Percentiles rank a stretch among this genome's conserved stretches.
These are phyloP conservation scores for Drosophila tanythrix DNA, from an alignment of 2,888 invertebrate species.

Conservation along the genomic window DNA sequence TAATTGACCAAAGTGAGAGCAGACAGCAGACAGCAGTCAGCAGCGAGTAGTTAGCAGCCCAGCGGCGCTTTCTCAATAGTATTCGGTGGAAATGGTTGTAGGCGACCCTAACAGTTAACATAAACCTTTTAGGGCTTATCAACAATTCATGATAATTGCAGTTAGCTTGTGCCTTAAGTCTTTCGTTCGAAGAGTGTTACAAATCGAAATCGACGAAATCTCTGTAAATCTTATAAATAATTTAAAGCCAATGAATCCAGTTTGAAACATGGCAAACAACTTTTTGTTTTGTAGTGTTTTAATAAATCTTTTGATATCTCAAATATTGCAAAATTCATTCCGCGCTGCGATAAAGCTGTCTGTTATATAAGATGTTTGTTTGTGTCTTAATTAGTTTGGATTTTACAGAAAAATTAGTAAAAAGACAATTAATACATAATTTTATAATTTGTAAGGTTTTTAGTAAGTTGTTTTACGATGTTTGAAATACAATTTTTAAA, in stretches of 20 bases:
- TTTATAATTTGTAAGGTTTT: neutral
- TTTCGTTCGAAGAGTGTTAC: constrained; percentile 6
- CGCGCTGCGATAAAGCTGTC: neutral
- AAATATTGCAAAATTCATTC: neutral
- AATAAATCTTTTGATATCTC: neutral
- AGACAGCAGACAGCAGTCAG: constrained; percentile 21
- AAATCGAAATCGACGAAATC: neutral
- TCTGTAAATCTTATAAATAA: neutral
- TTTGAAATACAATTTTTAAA: neutral
- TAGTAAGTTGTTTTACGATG: neutral
- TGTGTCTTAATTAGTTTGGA: constrained; percentile 22
- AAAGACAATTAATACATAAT: neutral
- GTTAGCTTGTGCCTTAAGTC: constrained; percentile 42
- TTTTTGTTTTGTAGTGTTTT: neutral
- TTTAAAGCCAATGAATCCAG: neutral
- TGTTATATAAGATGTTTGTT: constrained; percentile 7
- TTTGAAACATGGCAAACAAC: neutral
- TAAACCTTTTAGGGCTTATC: neutral
- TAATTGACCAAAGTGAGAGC: constrained; percentile 64
- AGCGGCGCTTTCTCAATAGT: constrained; percentile 48
- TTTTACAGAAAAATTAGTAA: neutral
- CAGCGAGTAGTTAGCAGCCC: constrained; percentile 11
- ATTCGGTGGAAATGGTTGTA: constrained; percentile 45
- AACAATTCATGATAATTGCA: constrained; percentile 1
- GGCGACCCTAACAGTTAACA: constrained; percentile 28